Percentiles rank a stretch among this genome's conserved stretches.
These are phyloP conservation scores for Pangasianodon hypophthalmus DNA, from an alignment of 2,113 vertebrate species.

Conservation along the genomic window DNA sequence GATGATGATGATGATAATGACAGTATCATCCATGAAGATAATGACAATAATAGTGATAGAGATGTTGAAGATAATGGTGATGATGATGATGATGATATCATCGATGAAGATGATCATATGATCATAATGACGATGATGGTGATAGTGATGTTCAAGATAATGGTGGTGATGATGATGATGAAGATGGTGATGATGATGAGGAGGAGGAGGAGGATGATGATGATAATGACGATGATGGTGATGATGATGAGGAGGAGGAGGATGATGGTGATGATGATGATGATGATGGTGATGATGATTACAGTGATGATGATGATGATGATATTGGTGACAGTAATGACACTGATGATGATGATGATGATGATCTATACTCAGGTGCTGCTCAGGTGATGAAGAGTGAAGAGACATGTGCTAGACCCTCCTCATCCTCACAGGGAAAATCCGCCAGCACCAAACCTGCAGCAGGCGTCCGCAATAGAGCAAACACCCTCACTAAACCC, in stretches of 20 bases:
- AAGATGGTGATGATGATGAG: neutral
- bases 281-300: neutral
- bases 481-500: conserved; percentile 38
- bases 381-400: conserved; percentile 30
- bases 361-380: conserved; percentile 33
- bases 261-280: neutral
- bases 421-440: conserved; percentile 27
- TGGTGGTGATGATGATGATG: neutral
- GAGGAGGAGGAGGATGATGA: neutral
- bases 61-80: neutral
- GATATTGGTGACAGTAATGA: neutral
- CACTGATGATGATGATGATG: neutral
- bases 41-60: too few species aligned
- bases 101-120: neutral
- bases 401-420: conserved; percentile 27
- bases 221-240: neutral
- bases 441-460: conserved; percentile 12
- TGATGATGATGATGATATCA: neutral
- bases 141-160: neutral
- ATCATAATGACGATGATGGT: neutral
- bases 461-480: conserved; percentile 30
- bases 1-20: neutral
- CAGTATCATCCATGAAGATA: too few species aligned
- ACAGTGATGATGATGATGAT: neutral
- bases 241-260: neutral